phyloP scores from a whole-genome alignment of 2,113 vertebrate genomes.

The Ammodramus savannarum region DNA sequence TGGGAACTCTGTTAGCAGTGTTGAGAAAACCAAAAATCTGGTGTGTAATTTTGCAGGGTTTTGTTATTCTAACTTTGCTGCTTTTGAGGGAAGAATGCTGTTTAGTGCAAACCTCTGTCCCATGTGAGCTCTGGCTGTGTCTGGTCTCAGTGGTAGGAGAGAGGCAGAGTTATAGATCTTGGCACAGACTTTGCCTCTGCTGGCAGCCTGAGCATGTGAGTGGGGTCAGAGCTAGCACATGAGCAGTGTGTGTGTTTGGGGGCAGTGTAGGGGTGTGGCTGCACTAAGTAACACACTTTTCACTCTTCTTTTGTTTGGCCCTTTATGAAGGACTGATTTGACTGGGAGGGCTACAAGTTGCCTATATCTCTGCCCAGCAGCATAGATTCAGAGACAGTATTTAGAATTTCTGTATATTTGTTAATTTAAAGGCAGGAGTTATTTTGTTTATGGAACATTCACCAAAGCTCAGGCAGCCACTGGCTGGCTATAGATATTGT shows the following conservation, averaged over 20 bases:
- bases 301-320: neutral
- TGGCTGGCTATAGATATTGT: rapidly evolving
- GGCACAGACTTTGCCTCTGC: neutral
- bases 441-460: neutral
- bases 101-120: rapidly evolving
- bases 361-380: neutral
- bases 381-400: neutral
- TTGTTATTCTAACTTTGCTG: neutral
- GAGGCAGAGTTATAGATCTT: neutral
- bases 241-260: neutral
- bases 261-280: rapidly evolving
- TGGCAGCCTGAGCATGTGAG: neutral
- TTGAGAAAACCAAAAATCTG: neutral
- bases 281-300: neutral
- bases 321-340: neutral
- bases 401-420: neutral
- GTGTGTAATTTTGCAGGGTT: neutral
- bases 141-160: neutral
- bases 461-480: neutral
- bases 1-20: rapidly evolving
- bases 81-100: neutral
- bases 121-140: neutral
- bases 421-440: neutral
- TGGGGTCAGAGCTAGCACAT: neutral
- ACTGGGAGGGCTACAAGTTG: neutral